Percentiles rank a stretch among this genome's conserved stretches.
Evolutionary conservation across 2,888 invertebrate genomes (phyloP).

Genomic region (Phaedon cochleariae): DNA sequence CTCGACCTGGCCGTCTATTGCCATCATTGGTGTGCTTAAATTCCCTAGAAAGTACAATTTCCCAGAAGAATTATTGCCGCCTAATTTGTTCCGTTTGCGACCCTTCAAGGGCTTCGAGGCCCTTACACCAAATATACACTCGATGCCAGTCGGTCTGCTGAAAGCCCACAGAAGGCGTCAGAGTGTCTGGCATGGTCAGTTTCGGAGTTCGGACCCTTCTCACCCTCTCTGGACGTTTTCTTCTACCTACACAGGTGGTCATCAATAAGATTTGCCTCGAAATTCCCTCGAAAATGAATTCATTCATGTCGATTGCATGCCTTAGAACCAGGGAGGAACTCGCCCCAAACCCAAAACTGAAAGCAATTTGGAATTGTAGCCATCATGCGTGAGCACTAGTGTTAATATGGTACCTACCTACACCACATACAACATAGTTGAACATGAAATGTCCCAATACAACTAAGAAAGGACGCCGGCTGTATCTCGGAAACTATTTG

Average conservation of each 20-base stretch:
- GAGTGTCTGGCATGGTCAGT: slow-evolving; percentile 45
- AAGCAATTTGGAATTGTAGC: too few species aligned
- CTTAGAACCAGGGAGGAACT: slow-evolving; percentile 6
- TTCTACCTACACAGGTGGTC: slow-evolving; percentile 48
- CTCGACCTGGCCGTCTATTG: too few species aligned
- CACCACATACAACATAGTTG: too few species aligned
- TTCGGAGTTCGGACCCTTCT: slow-evolving; percentile 36
- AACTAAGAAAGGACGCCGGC: too few species aligned
- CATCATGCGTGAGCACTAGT: too few species aligned
- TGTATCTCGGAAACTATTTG: too few species aligned
- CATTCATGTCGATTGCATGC: slow-evolving; percentile 33
- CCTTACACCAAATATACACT: too few species aligned
- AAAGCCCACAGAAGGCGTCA: slow-evolving; percentile 37
- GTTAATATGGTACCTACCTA: too few species aligned
- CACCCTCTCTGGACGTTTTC: slow-evolving; percentile 42
- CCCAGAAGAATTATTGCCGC: neutral
- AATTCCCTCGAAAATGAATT: slow-evolving; percentile 47
- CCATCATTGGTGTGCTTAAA: too few species aligned
- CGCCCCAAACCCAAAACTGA: neutral
- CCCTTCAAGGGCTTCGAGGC: neutral
- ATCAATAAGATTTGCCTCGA: slow-evolving; percentile 47
- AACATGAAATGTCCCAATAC: too few species aligned
- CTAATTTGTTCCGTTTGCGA: neutral
- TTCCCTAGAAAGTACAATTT: neutral
- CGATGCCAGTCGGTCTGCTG: slow-evolving; percentile 30